Percentiles rank a stretch among this genome's conserved stretches.
Evolutionary conservation across 2,797 vertebrate genomes (phyloP).

Genomic region (Darevskia nairensis): DNA sequence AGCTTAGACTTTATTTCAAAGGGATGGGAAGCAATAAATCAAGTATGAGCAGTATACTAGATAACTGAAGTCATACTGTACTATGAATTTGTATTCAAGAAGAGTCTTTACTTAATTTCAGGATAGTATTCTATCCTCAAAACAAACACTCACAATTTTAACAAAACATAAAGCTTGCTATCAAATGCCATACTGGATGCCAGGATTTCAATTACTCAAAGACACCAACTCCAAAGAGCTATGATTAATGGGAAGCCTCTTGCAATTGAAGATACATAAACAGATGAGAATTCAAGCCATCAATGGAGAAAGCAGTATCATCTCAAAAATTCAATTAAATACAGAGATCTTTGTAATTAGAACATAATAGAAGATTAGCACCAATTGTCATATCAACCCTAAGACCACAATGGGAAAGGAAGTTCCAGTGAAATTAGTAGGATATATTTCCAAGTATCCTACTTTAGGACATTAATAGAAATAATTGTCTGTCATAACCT

Average conservation of each 20-base stretch:
- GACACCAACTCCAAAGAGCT: not conserved
- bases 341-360: conserved; percentile 56
- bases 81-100: not conserved
- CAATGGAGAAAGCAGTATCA: not conserved
- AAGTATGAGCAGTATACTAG: not conserved
- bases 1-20: conserved; percentile 23
- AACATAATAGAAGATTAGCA: conserved; percentile 54
- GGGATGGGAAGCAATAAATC: not conserved
- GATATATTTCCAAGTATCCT: not conserved
- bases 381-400: conserved; percentile 39
- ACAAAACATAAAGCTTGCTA: not conserved
- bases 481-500: conserved; percentile 54
- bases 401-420: not conserved
- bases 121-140: not conserved
- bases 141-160: conserved; percentile 18
- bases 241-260: not conserved
- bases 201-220: not conserved
- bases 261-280: conserved; percentile 23
- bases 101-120: not conserved
- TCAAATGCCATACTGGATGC: rapidly evolving
- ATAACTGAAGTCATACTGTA: conserved; percentile 10
- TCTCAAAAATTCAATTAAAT: conserved; percentile 39
- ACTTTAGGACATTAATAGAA: not conserved
- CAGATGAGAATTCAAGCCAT: conserved; percentile 14
- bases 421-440: not conserved